Conservation (phyloP, 2,888 invertebrate species). For the Apotomis betuletana region DNA sequence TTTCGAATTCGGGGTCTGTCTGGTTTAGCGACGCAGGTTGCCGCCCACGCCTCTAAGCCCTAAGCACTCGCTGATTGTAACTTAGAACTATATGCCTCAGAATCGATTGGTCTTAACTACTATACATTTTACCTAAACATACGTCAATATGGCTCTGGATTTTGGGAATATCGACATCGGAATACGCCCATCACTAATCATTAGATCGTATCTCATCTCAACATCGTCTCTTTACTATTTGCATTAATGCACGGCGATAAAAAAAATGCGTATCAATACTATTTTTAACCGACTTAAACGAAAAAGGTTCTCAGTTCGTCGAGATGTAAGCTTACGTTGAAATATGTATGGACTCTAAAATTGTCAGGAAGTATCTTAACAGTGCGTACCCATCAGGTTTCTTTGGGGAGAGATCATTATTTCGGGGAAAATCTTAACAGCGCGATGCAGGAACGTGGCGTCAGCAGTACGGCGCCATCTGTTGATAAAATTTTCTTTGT, state of each 20-base stretch:
- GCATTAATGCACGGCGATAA: background rate
- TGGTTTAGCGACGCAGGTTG: slow-evolving; percentile 24
- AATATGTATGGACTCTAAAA: too few relatives aligned
- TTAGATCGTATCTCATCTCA: slow-evolving; percentile 21
- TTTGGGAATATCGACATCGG: background rate
- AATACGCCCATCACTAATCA: slow-evolving; percentile 26
- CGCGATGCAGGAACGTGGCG: too few relatives aligned
- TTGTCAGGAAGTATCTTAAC: too few relatives aligned
- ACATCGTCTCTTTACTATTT: slow-evolving; percentile 7
- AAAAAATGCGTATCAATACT: background rate
- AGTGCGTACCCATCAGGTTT: too few relatives aligned
- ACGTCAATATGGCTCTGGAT: background rate
- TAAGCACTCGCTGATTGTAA: slow-evolving; percentile 14
- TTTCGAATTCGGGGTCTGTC: background rate
- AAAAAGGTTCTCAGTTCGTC: too few relatives aligned
- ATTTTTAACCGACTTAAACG: too few relatives aligned
- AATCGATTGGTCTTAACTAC: slow-evolving; percentile 9
- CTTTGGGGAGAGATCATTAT: too few relatives aligned
- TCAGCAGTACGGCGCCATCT: too few relatives aligned
- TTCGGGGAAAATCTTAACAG: too few relatives aligned
- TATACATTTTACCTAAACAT: slow-evolving; percentile 3
- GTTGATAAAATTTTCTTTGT: too few relatives aligned
- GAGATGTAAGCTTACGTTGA: too few relatives aligned
- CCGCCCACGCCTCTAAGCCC: slow-evolving; percentile 29
- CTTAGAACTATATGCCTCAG: slow-evolving; percentile 2